Evolutionary conservation across 2,888 invertebrate genomes (phyloP), one percentile per base, ranked within the genome.

Genomic region (Oscheius sp.): DNA sequence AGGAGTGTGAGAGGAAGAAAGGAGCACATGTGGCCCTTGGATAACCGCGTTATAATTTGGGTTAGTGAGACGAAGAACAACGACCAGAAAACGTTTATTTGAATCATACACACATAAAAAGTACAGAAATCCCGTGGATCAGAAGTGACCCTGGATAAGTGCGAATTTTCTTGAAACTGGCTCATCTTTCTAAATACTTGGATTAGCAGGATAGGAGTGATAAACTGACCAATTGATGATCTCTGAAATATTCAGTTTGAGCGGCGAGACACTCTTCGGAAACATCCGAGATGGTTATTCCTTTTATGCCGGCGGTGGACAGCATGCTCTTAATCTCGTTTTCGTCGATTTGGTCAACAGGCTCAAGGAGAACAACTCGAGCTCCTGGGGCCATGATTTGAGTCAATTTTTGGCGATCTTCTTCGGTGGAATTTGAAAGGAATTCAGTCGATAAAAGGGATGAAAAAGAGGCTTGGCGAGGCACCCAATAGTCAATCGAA

Each of bases 401-500:
- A 50, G 66, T 25, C 23, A 78, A 61, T 15, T 53, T 17, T 10
- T 20, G 12, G 8, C 75, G 12, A 20, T 73, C 73, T 3, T 74
- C 71, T 23, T 73, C 80, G n/a, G 70, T 65, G 23, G 69, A 57
- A 15, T 74, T 71, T 27, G 70, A 17, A 23, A 84, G 64, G 23
- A 83, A 55, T 63, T 84, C 83, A 27, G 82, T 82, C 50, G 78
- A 79, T 17, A 82, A 66, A 42, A 84, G 61, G 15, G 72, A 71
- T 39, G 80, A 75, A 70, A 84, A 84, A 12, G 65, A 58, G 6
- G 77, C 83, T 20, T 76, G 72, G 45, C 75, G 68, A 61, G 72
- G 71, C 27, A 68, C 67, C 79, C 79, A 79, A 46, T 79, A 79
- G 34, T 39, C 37, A n/a, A 79, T 17, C 27, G 76, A 74, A 29